phyloP scores from a whole-genome alignment of 92 coral and sea anemone species.

The Diadumene lineata region DNA sequence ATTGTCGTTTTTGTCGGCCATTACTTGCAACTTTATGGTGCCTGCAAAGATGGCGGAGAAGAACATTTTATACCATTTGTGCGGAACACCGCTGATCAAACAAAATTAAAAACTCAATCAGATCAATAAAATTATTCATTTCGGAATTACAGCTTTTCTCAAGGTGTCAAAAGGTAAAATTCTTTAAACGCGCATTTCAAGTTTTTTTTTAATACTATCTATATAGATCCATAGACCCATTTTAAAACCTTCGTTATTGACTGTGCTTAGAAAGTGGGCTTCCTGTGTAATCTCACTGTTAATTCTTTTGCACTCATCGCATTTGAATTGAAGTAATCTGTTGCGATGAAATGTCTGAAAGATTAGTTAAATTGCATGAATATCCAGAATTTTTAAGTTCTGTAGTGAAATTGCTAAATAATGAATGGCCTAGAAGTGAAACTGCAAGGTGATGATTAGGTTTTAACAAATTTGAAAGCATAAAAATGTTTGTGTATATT shows the following conservation, averaged over 20 bases:
- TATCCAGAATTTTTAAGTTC: constrained; percentile 39
- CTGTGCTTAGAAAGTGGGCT: background rate
- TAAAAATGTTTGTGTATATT: background rate
- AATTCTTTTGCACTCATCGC: too few relatives aligned
- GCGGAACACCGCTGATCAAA: constrained; percentile 1
- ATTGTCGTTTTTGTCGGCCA: background rate
- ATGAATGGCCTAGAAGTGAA: constrained; percentile 84
- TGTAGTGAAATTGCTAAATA: constrained; percentile 62
- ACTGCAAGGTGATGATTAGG: constrained; percentile 59
- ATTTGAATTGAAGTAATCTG: too few relatives aligned
- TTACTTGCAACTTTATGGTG: background rate
- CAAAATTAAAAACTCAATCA: background rate
- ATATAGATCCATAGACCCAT: background rate
- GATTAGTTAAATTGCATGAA: constrained; percentile 54
- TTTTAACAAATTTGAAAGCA: too few relatives aligned
- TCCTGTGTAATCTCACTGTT: constrained; percentile 8
- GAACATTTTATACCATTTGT: background rate
- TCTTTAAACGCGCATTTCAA: background rate
- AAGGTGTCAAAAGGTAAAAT: background rate
- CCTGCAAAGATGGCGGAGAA: background rate
- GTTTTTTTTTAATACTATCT: too few relatives aligned
- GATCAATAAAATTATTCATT: too few relatives aligned
- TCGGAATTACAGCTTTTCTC: background rate
- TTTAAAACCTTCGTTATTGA: background rate
- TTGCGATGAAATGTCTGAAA: constrained; percentile 12